These are phyloP conservation scores for Xylota segnis DNA, from an alignment of 2,888 invertebrate genomes.

Conservation along the genomic window DNA sequence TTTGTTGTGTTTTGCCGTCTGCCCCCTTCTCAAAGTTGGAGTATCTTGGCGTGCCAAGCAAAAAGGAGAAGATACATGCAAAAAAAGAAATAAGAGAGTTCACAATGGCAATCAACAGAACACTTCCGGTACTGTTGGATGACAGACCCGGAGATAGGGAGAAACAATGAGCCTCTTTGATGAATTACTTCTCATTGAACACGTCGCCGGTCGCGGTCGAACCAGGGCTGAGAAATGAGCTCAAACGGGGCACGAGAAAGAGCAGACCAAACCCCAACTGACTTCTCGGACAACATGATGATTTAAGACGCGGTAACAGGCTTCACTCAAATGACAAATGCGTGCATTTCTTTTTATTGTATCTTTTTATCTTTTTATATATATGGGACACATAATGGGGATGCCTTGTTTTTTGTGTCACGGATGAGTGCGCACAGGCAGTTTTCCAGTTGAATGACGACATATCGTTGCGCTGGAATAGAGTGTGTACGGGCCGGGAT, in stretches of 20 bases:
- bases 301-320: conserved; percentile 75
- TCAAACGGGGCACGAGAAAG: conserved; percentile 13
- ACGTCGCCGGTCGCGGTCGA: conserved; percentile 42
- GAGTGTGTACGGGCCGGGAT: conserved; percentile 29
- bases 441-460: conserved; percentile 75
- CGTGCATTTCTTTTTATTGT: conserved; percentile 33
- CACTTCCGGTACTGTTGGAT: conserved; percentile 62
- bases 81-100: conserved; percentile 41
- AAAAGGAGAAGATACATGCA: conserved; percentile 5
- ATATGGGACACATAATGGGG: conserved; percentile 53
- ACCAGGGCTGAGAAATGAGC: conserved; percentile 44
- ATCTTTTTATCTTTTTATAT: conserved; percentile 13
- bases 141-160: conserved; percentile 29
- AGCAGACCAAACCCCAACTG: conserved; percentile 24
- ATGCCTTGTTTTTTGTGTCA: conserved; percentile 72
- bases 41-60: conserved; percentile 27
- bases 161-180: conserved; percentile 73
- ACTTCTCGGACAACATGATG: conserved; percentile 65
- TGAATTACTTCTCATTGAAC: conserved; percentile 74
- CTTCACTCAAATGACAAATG: conserved; percentile 73
- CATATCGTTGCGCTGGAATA: conserved; percentile 32
- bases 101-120: conserved; percentile 66
- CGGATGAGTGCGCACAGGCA: conserved; percentile 62
- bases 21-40: conserved; percentile 36
- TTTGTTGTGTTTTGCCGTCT: not conserved